Percentiles rank a stretch among this genome's conserved stretches.
Evolutionary conservation across 2,113 vertebrate species (phyloP).

Genomic region (Saguinus midas): DNA sequence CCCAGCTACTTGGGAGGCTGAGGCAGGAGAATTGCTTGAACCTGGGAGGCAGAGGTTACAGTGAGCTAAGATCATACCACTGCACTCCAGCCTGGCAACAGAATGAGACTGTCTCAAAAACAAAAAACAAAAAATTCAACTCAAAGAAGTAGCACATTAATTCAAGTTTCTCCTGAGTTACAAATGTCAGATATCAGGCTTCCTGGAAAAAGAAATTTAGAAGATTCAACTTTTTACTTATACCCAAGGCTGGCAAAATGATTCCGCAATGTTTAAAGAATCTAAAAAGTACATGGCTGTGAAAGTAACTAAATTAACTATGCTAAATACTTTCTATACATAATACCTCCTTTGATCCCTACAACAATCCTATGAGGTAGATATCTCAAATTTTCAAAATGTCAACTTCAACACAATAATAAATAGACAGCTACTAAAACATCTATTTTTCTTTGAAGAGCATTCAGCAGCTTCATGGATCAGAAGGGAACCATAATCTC

Average conservation of each 20-base stretch:
- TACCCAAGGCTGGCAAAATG: not conserved
- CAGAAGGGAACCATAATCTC: not conserved
- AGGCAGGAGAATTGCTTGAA: too few relatives aligned
- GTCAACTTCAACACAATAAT: not conserved
- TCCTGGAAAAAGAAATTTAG: not conserved
- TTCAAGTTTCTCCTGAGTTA: not conserved
- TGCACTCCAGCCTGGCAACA: too few relatives aligned
- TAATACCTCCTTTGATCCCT: not conserved
- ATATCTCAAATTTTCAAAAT: conserved; percentile 18
- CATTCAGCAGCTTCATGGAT: not conserved
- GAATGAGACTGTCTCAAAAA: too few relatives aligned
- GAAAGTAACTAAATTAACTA: not conserved
- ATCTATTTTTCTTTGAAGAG: not conserved
- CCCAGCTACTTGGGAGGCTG: too few relatives aligned
- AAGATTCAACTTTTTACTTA: not conserved
- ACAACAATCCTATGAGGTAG: not conserved
- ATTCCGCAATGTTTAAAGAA: not conserved
- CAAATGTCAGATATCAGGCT: not conserved
- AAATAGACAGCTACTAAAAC: not conserved
- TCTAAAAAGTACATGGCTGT: not conserved
- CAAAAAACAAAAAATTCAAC: not conserved
- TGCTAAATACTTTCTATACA: not conserved
- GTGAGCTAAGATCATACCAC: too few relatives aligned
- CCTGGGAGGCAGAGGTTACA: too few relatives aligned
- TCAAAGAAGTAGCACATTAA: not conserved